phyloP scores from a whole-genome alignment of 2,113 vertebrate genomes.

The Odontesthes bonariensis region DNA sequence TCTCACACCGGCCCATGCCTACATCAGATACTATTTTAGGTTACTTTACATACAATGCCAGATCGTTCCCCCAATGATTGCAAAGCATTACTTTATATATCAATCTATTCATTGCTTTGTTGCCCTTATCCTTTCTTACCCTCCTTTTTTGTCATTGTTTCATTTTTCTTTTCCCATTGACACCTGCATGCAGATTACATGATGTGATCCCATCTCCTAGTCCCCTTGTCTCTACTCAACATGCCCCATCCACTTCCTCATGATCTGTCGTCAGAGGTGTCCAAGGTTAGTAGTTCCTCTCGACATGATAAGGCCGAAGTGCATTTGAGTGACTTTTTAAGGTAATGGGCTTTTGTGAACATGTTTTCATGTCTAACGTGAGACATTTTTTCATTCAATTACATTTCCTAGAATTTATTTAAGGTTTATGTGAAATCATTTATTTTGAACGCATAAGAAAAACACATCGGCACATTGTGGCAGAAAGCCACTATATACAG shows the following conservation, averaged over 20 bases:
- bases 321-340: conserved; percentile 6
- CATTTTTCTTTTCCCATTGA: conserved; percentile 31
- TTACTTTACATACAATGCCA: neutral
- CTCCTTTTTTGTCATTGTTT: conserved; percentile 25
- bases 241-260: conserved; percentile 76
- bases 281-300: conserved; percentile 78
- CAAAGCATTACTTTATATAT: neutral
- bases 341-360: conserved; percentile 5
- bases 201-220: conserved; percentile 69
- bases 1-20: no score
- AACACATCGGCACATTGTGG: conserved; percentile 30
- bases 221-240: conserved; percentile 75
- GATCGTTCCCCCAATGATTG: neutral
- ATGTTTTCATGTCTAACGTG: conserved; percentile 12
- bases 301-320: neutral
- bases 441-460: conserved; percentile 28
- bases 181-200: conserved; percentile 73
- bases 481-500: conserved; percentile 20
- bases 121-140: conserved; percentile 16
- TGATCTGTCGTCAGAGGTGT: conserved; percentile 72
- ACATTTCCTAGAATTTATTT: conserved; percentile 37
- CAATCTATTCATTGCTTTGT: neutral
- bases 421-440: conserved; percentile 26
- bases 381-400: neutral
- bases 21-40: neutral